Base-by-base conservation (phyloP, 92 coral and sea anemone species). In the Palythoa caribaeorum region DNA sequence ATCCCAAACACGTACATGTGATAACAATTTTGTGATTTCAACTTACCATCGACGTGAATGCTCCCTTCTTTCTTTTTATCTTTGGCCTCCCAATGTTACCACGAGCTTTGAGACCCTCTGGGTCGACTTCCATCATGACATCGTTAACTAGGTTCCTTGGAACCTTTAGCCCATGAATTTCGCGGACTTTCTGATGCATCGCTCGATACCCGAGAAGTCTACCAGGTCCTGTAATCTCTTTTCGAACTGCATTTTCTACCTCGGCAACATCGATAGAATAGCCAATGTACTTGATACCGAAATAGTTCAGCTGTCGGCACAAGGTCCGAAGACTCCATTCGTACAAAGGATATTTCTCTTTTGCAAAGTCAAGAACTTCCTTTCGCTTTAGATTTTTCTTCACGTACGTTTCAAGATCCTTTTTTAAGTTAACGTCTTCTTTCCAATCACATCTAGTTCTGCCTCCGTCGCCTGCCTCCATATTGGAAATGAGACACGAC, bases 331-430 rank as follows among this genome's bases (percentile, higher is more conserved):
- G 36, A 14, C 88, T 85, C 88, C 81, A 73, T 28, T 47, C 36
- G 59, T 73, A 51, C 13, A 4, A n/a, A 57, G 88, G 81, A 37
- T 70, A 84, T 52, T 84, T 72, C 66, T 69, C 86, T 11, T 19
- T 78, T 54, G 62, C 51, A 71, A 88, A 88, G 86, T 88, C 90
- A 47, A 88, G 70, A 13, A 88, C 76, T 69, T 79, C 90, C 55
- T 44, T 48, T 79, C 80, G 38, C 63, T 59, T 65, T 16, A 88
- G 75, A 88, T 88, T 79, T 79, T 60, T 65, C 90, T 88, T 50
- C 19, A 88, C 90, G 76, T 88, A 88, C 44, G 62, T 71, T 66
- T 78, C 90, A 39, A 88, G 73, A 55, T 79, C 86, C 28, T 79
- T 78, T 53, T 51, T 87, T 75, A 87, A 36, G 12, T 88, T 78